Evolutionary conservation across 2,888 invertebrate genomes (phyloP), one percentile per base, ranked within the genome.

Genomic region (Leptinotarsa haldemani): DNA sequence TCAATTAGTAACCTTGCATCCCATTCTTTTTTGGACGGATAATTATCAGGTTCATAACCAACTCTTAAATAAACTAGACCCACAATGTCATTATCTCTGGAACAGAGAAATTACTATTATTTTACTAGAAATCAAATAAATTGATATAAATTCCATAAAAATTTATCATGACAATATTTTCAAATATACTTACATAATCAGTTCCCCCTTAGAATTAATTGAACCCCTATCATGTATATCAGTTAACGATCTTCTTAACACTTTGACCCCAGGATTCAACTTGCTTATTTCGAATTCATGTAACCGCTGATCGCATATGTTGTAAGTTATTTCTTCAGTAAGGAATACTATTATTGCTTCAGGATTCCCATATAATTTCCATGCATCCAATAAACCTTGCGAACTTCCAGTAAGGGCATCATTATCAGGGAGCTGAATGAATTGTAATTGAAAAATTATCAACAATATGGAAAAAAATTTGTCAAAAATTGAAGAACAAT

Each of bases 261-360:
- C 92, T 86, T 90, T 90, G 56, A 92, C 80, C 50, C 92, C 88
- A 0, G 94, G 93, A 84, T 94, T 91, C 63, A 91, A 89, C 84
- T 92, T 90, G 16, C 93, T 90, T 75, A 98, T 92, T 85, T 95
- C 92, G 87, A 96, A 97, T 89, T 99, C 98, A 82, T 97, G 93
- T 87, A 95, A 95, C 78, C 97, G 88, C 86, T 99, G 99, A 87
- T 99, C 99, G 87, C 95, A 95, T 79, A 98, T 95, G 86, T 99
- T 99, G 85, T 94, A 94, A 0, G 97, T 95, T 1, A 94, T 88
- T 84, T 95, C 93, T 88, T 97, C 97, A 5, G 97, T 93, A 22
- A 99, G 90, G 86, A 99, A 96, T 76, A 99, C 86, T 46, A 99
- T 92, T 2, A 93, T 92, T 0, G 97, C 92, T 2, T 90, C 86